Evolutionary conservation across 2,888 invertebrate genomes (phyloP).

Genomic region (Epiperipatus broadwayi): DNA sequence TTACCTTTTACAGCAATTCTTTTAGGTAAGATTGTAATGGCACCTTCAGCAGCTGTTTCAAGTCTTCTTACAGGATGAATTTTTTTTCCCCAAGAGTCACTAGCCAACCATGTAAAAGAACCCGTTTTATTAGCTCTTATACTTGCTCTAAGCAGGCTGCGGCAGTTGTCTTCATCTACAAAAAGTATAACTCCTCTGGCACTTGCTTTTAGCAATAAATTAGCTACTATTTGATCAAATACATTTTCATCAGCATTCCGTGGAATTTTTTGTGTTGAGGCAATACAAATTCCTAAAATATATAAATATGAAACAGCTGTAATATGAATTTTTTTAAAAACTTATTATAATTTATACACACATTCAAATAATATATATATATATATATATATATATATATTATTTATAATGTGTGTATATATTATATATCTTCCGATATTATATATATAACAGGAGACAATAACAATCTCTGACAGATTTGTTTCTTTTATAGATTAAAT

Average conservation of each 20-base stretch:
- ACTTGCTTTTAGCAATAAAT: conserved; percentile 37
- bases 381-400: conserved; percentile 16
- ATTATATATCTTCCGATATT: no score
- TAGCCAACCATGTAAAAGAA: conserved; percentile 47
- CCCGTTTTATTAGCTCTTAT: conserved; percentile 38
- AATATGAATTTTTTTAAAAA: conserved; percentile 8
- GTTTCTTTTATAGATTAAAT: no score
- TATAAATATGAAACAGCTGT: conserved; percentile 15
- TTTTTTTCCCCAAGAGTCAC: conserved; percentile 51
- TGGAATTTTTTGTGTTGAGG: conserved; percentile 40
- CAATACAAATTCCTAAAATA: conserved; percentile 36
- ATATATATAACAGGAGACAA: no score
- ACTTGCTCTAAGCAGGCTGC: conserved; percentile 35
- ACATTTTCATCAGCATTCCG: conserved; percentile 38
- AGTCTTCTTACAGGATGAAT: conserved; percentile 40
- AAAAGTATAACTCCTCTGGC: conserved; percentile 48
- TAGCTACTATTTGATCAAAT: conserved; percentile 40
- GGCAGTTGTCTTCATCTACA: conserved; percentile 48
- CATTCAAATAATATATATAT: conserved; percentile 14
- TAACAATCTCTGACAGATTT: no score
- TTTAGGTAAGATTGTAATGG: conserved; percentile 43
- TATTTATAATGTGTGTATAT: conserved; percentile 15
- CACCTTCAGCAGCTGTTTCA: conserved; percentile 39
- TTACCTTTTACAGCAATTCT: conserved; percentile 36
- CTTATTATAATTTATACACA: not conserved